These are phyloP conservation scores for Chymomyza amoena DNA, from an alignment of 2,888 invertebrate genomes.

Conservation along the genomic window DNA sequence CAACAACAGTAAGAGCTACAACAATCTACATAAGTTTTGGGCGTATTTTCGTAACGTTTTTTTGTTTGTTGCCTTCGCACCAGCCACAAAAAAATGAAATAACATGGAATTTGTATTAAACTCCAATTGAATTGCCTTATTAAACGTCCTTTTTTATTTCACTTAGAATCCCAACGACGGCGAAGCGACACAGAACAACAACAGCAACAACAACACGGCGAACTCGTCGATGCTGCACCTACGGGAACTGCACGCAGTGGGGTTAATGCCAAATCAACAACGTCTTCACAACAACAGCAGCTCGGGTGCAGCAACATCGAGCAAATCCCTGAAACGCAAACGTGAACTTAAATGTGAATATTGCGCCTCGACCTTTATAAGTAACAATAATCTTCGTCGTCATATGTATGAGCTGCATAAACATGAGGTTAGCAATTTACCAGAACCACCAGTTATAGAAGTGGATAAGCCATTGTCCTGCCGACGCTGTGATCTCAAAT, in stretches of 20 bases:
- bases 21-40: constrained; percentile 5
- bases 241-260: constrained; percentile 76
- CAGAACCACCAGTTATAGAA: constrained; percentile 72
- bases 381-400: constrained; percentile 77
- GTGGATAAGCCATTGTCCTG: constrained; percentile 76
- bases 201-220: constrained; percentile 57
- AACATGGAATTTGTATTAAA: neutral
- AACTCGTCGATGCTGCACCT: constrained; percentile 68
- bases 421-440: constrained; percentile 74
- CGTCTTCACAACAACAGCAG: constrained; percentile 47
- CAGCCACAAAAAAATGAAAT: constrained; percentile 72
- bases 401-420: constrained; percentile 78
- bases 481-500: constrained; percentile 73
- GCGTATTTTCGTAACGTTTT: constrained; percentile 18
- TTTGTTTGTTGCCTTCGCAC: constrained; percentile 71
- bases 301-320: constrained; percentile 36
- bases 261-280: constrained; percentile 73
- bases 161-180: constrained; percentile 57
- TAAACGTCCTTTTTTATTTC: neutral
- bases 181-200: constrained; percentile 62
- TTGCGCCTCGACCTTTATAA: constrained; percentile 78
- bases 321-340: constrained; percentile 73
- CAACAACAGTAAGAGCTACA: constrained; percentile 7
- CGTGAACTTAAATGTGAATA: constrained; percentile 78
- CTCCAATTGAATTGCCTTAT: neutral